These are phyloP conservation scores for Cepaea nemoralis DNA, from an alignment of 1,140 invertebrate genomes.

Conservation along the genomic window DNA sequence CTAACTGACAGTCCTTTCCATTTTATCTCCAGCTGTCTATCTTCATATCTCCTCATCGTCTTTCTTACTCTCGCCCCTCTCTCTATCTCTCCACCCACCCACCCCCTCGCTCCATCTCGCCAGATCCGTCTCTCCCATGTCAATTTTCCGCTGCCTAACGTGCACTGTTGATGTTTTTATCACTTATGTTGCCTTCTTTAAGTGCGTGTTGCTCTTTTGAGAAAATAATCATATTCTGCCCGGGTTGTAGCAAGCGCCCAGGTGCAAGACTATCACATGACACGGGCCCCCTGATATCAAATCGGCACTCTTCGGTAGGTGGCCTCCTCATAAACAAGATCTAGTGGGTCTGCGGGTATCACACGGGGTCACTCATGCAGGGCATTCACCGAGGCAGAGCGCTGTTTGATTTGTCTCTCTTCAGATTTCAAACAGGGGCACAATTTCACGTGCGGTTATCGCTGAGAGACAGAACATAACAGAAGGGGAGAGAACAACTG, in stretches of 20 bases:
- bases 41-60: neutral
- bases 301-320: neutral
- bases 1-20: too few species aligned
- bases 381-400: neutral
- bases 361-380: neutral
- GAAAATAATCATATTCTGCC: neutral
- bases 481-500: too few species aligned
- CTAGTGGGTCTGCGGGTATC: neutral
- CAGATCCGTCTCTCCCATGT: neutral
- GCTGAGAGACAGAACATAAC: too few species aligned
- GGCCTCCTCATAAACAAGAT: neutral
- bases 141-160: neutral
- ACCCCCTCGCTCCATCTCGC: too few species aligned
- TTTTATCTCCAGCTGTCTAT: neutral
- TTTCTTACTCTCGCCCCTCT: too few species aligned
- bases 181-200: neutral
- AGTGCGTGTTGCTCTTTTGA: neutral
- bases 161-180: neutral
- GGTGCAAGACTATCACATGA: neutral
- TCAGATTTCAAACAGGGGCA: neutral
- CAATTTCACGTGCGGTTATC: neutral
- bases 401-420: neutral
- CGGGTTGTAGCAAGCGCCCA: neutral
- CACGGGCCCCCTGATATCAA: neutral
- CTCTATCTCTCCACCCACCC: neutral